These are phyloP conservation scores for Plotosus lineatus DNA, from an alignment of 2,113 vertebrate species.

Conservation along the genomic window DNA sequence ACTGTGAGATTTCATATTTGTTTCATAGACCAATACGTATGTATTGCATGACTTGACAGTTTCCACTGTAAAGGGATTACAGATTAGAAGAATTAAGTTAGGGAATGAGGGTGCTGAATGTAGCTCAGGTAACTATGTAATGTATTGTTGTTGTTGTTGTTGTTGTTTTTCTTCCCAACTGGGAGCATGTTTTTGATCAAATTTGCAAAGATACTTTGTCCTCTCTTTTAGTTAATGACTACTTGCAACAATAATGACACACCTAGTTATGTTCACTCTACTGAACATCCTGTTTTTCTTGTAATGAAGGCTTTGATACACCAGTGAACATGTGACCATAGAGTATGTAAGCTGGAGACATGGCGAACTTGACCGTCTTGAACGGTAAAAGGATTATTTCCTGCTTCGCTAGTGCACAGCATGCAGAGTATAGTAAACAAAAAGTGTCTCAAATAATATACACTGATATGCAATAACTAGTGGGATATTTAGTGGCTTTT, in stretches of 20 bases:
- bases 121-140: background rate
- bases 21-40: no score
- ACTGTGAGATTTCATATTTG: no score
- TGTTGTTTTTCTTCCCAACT: background rate
- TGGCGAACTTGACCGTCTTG: slow-evolving; percentile 11
- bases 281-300: slow-evolving; percentile 13
- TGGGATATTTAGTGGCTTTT: no score
- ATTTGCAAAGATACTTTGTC: background rate
- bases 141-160: background rate
- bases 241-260: background rate
- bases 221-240: background rate
- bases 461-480: no score
- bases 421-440: background rate
- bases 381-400: background rate
- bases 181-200: background rate
- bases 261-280: background rate
- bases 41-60: background rate
- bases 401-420: background rate
- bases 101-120: background rate
- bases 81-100: background rate
- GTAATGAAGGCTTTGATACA: background rate
- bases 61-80: background rate
- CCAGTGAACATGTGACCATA: background rate
- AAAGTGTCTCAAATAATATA: background rate
- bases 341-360: background rate